Conservation (phyloP, 2,888 invertebrate genomes). For the Cheiracanthium punctorium region DNA sequence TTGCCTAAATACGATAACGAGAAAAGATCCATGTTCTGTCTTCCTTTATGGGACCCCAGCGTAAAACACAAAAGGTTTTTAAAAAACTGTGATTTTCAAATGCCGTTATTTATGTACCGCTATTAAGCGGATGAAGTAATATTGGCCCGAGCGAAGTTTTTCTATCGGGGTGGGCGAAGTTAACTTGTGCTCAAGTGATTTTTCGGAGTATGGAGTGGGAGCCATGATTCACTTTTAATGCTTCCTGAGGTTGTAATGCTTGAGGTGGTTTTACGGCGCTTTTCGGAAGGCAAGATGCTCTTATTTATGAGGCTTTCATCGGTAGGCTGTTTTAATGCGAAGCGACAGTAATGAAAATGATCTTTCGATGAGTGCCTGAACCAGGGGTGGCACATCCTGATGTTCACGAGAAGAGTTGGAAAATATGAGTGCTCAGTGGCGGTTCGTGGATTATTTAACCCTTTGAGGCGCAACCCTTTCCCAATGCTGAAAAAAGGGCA, state of each 20-base stretch:
- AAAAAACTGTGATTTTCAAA: conserved; percentile 63
- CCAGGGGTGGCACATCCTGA: too few species aligned
- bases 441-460: too few species aligned
- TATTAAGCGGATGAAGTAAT: conserved; percentile 60
- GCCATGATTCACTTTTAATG: conserved; percentile 6
- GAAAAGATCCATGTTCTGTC: conserved; percentile 61
- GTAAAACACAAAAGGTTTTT: conserved; percentile 29
- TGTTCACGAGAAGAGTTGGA: too few species aligned
- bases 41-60: conserved; percentile 56
- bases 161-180: not conserved
- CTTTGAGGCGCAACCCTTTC: too few species aligned
- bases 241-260: conserved; percentile 8
- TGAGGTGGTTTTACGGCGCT: not conserved
- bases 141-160: conserved; percentile 17
- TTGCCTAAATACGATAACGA: conserved; percentile 46
- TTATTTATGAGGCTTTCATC: not conserved
- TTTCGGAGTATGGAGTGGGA: conserved; percentile 1
- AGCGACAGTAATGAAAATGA: not conserved
- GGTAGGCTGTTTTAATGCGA: not conserved
- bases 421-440: too few species aligned
- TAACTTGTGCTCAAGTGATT: conserved; percentile 4
- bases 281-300: not conserved
- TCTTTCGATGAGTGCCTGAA: too few species aligned
- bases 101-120: conserved; percentile 54
- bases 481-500: too few species aligned